Evolutionary conservation across 2,113 vertebrate species (phyloP).

Genomic region (Hippoglossus stenolepis): DNA sequence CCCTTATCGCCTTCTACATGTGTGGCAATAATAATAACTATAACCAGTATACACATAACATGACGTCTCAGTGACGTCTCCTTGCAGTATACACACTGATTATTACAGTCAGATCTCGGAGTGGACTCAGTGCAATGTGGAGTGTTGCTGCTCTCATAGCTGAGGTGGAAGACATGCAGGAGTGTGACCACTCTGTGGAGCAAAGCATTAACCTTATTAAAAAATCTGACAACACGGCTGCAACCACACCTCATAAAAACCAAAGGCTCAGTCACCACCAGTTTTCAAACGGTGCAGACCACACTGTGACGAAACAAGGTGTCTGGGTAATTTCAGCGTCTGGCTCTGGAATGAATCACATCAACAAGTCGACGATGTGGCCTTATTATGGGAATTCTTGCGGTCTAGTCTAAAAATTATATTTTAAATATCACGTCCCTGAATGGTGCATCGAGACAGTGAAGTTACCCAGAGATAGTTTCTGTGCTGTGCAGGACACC

Average conservation of each 20-base stretch:
- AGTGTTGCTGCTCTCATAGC: conserved; percentile 22
- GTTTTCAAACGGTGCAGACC: conserved; percentile 45
- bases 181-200: conserved; percentile 59
- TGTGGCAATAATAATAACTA: background rate
- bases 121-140: conserved; percentile 51
- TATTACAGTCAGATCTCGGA: conserved; percentile 15
- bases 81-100: background rate
- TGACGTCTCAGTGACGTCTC: background rate
- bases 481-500: conserved; percentile 65
- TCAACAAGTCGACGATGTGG: conserved; percentile 9
- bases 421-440: background rate
- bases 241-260: conserved; percentile 30
- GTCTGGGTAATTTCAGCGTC: conserved; percentile 75
- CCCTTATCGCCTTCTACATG: no score
- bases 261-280: conserved; percentile 11
- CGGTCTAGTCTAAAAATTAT: background rate
- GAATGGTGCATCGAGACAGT: conserved; percentile 25
- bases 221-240: conserved; percentile 5
- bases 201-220: conserved; percentile 39
- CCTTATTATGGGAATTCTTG: background rate
- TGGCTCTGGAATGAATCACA: conserved; percentile 20
- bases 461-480: conserved; percentile 65
- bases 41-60: background rate
- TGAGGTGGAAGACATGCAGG: conserved; percentile 59
- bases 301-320: conserved; percentile 60